Evolutionary conservation across 2,113 vertebrate species (phyloP).

Genomic region (Cynopterus brachyotis): DNA sequence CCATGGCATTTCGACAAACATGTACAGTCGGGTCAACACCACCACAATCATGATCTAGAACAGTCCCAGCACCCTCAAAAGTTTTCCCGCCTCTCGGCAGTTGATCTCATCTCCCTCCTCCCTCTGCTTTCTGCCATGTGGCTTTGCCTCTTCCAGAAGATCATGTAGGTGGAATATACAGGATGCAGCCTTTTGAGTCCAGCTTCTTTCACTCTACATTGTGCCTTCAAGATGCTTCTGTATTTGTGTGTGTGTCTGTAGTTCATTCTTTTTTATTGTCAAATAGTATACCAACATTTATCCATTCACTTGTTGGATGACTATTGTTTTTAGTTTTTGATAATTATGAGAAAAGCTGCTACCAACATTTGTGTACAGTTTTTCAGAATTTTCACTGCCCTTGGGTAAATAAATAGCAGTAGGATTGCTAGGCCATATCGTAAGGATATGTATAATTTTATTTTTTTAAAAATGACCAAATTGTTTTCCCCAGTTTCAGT

Average conservation of each 20-base stretch:
- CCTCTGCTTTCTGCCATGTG: neutral
- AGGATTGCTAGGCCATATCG: neutral
- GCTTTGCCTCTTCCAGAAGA: neutral
- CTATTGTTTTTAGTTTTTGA: neutral
- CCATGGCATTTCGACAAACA: neutral
- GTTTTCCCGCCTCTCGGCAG: neutral
- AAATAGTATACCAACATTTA: neutral
- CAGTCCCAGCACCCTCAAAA: neutral
- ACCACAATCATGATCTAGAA: neutral
- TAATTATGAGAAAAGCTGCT: neutral
- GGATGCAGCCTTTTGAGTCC: neutral
- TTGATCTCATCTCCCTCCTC: neutral
- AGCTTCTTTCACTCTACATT: neutral
- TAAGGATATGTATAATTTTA: neutral
- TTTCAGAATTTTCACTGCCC: neutral
- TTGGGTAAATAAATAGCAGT: neutral
- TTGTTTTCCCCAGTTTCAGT: neutral
- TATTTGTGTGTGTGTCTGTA: neutral
- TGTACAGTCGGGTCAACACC: neutral
- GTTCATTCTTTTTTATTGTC: neutral
- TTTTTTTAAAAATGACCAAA: neutral
- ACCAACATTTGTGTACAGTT: neutral
- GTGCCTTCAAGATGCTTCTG: neutral
- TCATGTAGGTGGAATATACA: neutral
- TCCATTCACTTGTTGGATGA: too few species aligned